Conservation (phyloP, 2,797 vertebrate species). For the Aselliscus stoliczkanus region DNA sequence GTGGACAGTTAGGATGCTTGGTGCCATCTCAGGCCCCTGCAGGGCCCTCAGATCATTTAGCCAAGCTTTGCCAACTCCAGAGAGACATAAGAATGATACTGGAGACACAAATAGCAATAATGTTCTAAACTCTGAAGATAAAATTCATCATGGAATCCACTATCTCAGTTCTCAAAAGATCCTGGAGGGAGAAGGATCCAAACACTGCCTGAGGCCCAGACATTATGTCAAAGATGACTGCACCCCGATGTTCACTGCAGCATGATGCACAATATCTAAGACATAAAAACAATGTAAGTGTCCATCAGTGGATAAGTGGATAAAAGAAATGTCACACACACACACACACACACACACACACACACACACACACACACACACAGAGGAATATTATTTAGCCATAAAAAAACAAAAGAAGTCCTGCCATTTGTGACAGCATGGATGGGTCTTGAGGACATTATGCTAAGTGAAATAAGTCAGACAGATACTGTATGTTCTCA, state of each 20-base stretch:
- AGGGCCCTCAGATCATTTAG: neutral
- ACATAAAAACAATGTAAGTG: neutral
- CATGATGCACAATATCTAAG: neutral
- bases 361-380: neutral
- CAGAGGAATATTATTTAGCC: neutral
- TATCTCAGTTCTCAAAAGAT: neutral
- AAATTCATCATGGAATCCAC: neutral
- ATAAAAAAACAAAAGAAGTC: neutral
- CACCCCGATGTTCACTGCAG: neutral
- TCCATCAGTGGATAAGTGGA: neutral
- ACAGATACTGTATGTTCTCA: neutral
- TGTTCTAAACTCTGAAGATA: neutral
- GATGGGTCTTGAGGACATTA: neutral
- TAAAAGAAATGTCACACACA: neutral
- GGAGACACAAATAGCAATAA: neutral
- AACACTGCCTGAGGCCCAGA: neutral
- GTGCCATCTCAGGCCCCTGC: rapidly evolving
- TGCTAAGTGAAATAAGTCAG: neutral
- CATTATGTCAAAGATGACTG: neutral
- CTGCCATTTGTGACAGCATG: neutral
- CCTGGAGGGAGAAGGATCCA: rapidly evolving
- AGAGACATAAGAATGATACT: neutral
- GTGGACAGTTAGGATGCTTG: neutral
- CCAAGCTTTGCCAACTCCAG: neutral
- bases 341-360: neutral